Evolutionary conservation across 30 jellyfish, hydroid and myxozoan genomes (phyloP).

Genomic region (Rhopilema esculentum): DNA sequence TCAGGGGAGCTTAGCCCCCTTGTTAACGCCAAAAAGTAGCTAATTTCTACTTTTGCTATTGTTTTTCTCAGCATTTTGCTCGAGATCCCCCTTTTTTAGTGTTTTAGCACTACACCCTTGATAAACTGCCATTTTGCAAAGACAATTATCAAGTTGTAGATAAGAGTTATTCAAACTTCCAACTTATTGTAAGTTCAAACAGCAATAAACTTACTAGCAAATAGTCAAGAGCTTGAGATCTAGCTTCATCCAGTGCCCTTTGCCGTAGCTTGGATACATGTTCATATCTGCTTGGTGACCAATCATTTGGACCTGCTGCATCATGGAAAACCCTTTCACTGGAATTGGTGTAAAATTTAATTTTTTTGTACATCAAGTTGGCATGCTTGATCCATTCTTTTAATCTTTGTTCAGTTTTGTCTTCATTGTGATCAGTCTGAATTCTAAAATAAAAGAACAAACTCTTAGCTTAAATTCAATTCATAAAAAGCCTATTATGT

Average conservation of each 20-base stretch:
- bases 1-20: no score
- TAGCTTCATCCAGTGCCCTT: conserved; percentile 88
- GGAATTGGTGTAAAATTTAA: conserved; percentile 40
- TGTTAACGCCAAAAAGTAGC: no score
- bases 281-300: conserved; percentile 70
- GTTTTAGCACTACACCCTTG: no score
- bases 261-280: conserved; percentile 71
- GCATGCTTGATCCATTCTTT: conserved; percentile 84
- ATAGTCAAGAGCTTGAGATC: conserved; percentile 78
- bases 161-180: no score
- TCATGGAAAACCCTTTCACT: conserved; percentile 61
- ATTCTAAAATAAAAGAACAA: conserved; percentile 51
- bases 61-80: no score
- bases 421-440: conserved; percentile 98
- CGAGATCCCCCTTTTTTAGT: no score
- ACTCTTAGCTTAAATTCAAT: not conserved
- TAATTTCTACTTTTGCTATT: no score
- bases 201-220: conserved; percentile 59
- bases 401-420: conserved; percentile 73
- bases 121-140: no score
- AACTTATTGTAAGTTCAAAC: not conserved
- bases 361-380: conserved; percentile 52
- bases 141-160: no score
- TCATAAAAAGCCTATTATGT: no score
- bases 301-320: conserved; percentile 78